Evolutionary conservation across 2,888 invertebrate species (phyloP), one percentile per base, ranked within the genome.

Genomic region (Netelia fuscicornis): DNA sequence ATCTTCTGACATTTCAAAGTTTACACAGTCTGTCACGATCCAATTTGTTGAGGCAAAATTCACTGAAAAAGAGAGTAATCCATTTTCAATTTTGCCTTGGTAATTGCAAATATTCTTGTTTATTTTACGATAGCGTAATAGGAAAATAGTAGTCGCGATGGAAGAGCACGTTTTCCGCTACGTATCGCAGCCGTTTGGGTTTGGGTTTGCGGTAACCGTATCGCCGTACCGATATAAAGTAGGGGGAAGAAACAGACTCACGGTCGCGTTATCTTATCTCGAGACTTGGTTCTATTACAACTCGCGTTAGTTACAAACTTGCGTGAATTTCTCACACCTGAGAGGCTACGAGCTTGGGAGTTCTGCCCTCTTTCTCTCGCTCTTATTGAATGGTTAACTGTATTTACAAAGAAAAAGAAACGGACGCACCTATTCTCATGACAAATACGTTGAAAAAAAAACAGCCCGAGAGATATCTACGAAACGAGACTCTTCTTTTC

Each of bases 221-320:
- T 5, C 54, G 10, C 23, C 64, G 62, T 48, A n/a, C 48, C 52
- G 74, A 75, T 75, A 77, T 60, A 62, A 37, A 44, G 74, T 52
- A n/a, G 60, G 9, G 11, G 11, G 8, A 62, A n/a, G 11, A 75
- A 6, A 30, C 13, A 3, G 13, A 30, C 30, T 30, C 60, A 48
- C 37, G 62, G 52, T 64, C 44, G 42, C 13, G n/a, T 71, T 71
- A 79, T 71, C 64, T 79, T 79, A 79, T 79, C 79, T 30, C 64
- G 9, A 67, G 25, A 30, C 25, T 23, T 2, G n/a, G n/a, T 25
- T 62, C n/a, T 70, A 56, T 71, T 79, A 78, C 64, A n/a, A 13
- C 56, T 48, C 17, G 17, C 17, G 11, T 13, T 10, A 37, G 64
- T 79, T 79, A 25, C 42, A 79, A 71, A 79, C 62, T 79, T 71